A percentile compares a stretch with the other conserved stretches of the same genome.
Conservation (phyloP, 2,797 vertebrate genomes). For the Gadopsis bispinosus region DNA sequence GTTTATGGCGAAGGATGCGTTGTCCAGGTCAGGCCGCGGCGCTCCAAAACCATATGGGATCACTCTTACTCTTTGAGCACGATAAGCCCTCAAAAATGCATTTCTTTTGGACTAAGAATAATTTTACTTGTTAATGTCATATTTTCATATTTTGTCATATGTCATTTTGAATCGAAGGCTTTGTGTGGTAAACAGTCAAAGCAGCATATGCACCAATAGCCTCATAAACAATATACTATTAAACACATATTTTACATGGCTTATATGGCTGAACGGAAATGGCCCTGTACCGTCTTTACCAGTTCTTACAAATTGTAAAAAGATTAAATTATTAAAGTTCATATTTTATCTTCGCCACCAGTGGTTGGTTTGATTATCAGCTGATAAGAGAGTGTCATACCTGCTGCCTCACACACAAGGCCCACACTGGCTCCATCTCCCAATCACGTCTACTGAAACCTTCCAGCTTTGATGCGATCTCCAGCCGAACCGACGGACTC, state of each 20-base stretch:
- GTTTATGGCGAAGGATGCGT: no score
- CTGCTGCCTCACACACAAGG: no score
- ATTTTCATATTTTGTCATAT: no score
- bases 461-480: neutral
- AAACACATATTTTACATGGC: neutral
- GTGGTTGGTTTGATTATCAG: neutral
- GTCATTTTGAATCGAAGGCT: constrained; percentile 23
- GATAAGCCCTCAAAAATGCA: no score
- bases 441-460: neutral
- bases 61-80: no score
- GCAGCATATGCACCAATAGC: constrained; percentile 3
- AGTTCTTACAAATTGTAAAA: neutral
- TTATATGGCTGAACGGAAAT: neutral
- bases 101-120: no score
- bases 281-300: neutral
- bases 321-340: neutral
- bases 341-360: neutral
- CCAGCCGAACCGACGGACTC: neutral
- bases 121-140: neutral
- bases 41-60: no score
- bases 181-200: constrained; percentile 13
- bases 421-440: no score
- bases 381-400: neutral
- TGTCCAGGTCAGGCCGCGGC: no score
- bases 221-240: constrained; percentile 7